phyloP scores from a whole-genome alignment of 1,140 invertebrate species.

The Drosophila repletoides region DNA sequence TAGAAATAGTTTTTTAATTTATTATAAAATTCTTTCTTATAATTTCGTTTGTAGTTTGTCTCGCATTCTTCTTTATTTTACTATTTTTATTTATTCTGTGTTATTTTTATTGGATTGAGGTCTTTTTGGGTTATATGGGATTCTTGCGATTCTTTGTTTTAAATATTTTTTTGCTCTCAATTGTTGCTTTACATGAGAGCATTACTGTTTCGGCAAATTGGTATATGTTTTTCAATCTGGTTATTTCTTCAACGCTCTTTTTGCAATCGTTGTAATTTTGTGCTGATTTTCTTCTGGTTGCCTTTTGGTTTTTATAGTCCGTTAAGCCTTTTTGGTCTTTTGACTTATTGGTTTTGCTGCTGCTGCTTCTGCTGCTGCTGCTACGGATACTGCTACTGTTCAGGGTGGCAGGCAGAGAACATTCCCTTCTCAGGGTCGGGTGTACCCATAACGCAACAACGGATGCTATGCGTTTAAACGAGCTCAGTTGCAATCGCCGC shows the following conservation, averaged over 20 bases:
- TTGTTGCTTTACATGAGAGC: background rate
- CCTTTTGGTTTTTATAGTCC: slow-evolving; percentile 63
- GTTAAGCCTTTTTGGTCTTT: slow-evolving; percentile 80
- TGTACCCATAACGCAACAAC: slow-evolving; percentile 35
- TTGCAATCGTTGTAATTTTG: slow-evolving; percentile 46
- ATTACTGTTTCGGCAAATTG: slow-evolving; percentile 1
- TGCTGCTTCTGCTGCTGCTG: slow-evolving; percentile 11
- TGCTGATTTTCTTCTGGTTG: slow-evolving; percentile 52
- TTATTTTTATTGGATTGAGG: too few relatives aligned
- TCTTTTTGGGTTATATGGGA: too few relatives aligned
- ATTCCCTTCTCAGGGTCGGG: too few relatives aligned
- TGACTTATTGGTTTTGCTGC: slow-evolving; percentile 75
- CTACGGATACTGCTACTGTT: slow-evolving; percentile 19
- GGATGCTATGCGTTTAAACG: slow-evolving; percentile 47
- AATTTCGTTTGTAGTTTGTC: too few relatives aligned
- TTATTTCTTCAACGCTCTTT: slow-evolving; percentile 30
- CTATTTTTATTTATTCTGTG: too few relatives aligned
- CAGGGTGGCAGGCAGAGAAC: background rate
- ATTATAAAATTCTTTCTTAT: too few relatives aligned
- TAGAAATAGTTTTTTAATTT: too few relatives aligned
- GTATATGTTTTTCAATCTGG: slow-evolving; percentile 12
- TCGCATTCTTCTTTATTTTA: too few relatives aligned
- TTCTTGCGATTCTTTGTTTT: too few relatives aligned
- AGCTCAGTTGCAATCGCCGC: slow-evolving; percentile 44
- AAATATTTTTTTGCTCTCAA: background rate